Conservation (phyloP, 2,113 vertebrate species). For the Neotoma lepida region DNA sequence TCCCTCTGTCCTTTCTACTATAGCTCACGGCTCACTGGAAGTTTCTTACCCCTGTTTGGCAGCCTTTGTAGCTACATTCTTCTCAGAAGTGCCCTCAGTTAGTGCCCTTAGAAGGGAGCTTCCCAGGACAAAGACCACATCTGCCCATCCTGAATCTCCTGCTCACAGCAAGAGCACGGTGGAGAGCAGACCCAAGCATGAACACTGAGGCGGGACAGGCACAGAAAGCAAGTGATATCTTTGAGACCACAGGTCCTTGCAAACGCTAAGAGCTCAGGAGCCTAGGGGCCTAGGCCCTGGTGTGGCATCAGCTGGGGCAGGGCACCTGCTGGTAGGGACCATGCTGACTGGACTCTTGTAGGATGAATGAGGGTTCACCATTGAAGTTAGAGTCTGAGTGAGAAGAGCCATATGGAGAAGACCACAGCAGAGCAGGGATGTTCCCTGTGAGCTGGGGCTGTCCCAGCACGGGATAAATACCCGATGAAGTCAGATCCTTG, state of each 20-base stretch:
- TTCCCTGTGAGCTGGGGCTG: rapidly evolving
- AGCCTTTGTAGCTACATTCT: background rate
- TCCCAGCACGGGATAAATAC: rapidly evolving
- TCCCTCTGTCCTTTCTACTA: background rate
- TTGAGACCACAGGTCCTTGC: too few species aligned
- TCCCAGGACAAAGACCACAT: rapidly evolving
- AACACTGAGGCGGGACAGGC: too few species aligned
- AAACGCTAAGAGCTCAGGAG: background rate
- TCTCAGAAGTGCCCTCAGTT: background rate
- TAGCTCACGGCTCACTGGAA: background rate
- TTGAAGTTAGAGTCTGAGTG: background rate
- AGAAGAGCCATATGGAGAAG: too few species aligned
- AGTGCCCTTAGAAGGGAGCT: background rate
- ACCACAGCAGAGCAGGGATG: too few species aligned
- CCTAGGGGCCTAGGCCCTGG: background rate
- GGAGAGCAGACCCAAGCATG: background rate
- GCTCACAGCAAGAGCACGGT: background rate
- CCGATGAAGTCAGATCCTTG: too few species aligned
- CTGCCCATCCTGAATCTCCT: background rate
- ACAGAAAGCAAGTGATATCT: background rate
- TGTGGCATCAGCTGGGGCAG: background rate
- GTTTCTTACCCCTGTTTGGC: background rate
- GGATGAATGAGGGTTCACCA: rapidly evolving
- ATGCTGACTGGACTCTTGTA: background rate
- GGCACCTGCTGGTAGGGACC: background rate